Evolutionary conservation across 2,888 invertebrate species (phyloP), one percentile per base, ranked within the genome.

Genomic region (Aleiodes testaceus): DNA sequence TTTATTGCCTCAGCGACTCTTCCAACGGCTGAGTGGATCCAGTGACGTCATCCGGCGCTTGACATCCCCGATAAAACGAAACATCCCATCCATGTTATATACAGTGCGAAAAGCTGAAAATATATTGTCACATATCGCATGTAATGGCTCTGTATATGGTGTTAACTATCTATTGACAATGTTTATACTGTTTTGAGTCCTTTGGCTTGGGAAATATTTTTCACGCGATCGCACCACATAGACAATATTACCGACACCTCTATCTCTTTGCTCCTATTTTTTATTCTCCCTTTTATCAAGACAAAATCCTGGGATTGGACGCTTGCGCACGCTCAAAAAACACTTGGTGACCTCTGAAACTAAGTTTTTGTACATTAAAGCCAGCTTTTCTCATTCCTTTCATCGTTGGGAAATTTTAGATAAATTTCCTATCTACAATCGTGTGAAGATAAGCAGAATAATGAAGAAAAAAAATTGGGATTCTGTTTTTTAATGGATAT

Each of bases 1-100:
- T 84, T 83, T 82, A 81, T 83, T 26, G 81, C 81, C 77, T 79
- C 79, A 74, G 72, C 79, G 79, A 75, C 77, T 82, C 72, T 74
- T 80, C 79, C 77, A 79, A 81, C 80, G 82, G 81, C 78, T 79
- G 83, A 84, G 83, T 82, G 79, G 77, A 75, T 79, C 79, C 79
- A 79, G 77, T 83, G 84, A 84, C 85, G 84, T 84, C 84, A 83
- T 77, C 36, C 72, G 78, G 75, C 80, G 79, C 78, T 81, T 79
- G 79, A 80, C 70, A 73, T 78, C 66, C 26, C 36, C 74, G 81
- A 80, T 82, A 79, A 84, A 83, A 84, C 79, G 80, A 77, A 70
- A 70, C 66, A 72, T 18, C 18, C 53, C 67, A 66, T 36, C 69
- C 63, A 47, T 42, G 36, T 55, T 30, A 9, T 26, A 26, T 30